These are phyloP conservation scores for Charaxes varanes DNA, from an alignment of 1,140 invertebrate genomes.

Conservation along the genomic window DNA sequence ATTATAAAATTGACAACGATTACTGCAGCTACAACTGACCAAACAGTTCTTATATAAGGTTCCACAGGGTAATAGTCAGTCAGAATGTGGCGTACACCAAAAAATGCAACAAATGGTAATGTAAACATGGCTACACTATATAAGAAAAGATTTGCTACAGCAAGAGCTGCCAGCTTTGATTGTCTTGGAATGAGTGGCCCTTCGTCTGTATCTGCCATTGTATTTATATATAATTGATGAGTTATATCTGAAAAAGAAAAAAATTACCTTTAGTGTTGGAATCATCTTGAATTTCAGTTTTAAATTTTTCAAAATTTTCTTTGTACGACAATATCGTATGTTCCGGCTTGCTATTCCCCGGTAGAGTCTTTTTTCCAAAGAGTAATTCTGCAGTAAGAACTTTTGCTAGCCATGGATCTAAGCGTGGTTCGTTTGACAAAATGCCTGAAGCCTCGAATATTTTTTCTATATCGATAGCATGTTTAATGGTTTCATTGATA, in stretches of 20 bases:
- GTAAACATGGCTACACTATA: constrained; percentile 90
- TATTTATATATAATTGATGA: constrained; percentile 23
- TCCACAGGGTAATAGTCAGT: constrained; percentile 76
- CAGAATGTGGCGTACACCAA: constrained; percentile 78
- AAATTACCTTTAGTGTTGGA: constrained; percentile 63
- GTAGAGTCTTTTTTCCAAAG: constrained; percentile 84
- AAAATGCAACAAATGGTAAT: constrained; percentile 85
- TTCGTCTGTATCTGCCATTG: constrained; percentile 58
- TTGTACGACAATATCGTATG: constrained; percentile 80
- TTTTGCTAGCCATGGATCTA: constrained; percentile 82
- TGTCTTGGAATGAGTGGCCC: constrained; percentile 62
- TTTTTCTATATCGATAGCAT: constrained; percentile 77
- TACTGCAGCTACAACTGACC: constrained; percentile 84
- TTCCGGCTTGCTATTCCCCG: constrained; percentile 80
- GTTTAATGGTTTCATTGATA: constrained; percentile 81
- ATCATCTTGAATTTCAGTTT: constrained; percentile 40
- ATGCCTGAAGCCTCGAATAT: constrained; percentile 78
- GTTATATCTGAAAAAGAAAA: constrained; percentile 65
- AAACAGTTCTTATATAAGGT: constrained; percentile 79
- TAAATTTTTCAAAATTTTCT: constrained; percentile 63
- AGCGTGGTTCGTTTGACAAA: constrained; percentile 78
- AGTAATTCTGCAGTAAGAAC: constrained; percentile 87
- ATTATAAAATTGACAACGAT: constrained; percentile 87
- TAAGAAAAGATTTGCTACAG: constrained; percentile 81
- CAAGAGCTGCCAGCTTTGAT: constrained; percentile 63